These are phyloP conservation scores for Rhyzopertha dominica DNA, from an alignment of 1,140 invertebrate species.

Conservation along the genomic window DNA sequence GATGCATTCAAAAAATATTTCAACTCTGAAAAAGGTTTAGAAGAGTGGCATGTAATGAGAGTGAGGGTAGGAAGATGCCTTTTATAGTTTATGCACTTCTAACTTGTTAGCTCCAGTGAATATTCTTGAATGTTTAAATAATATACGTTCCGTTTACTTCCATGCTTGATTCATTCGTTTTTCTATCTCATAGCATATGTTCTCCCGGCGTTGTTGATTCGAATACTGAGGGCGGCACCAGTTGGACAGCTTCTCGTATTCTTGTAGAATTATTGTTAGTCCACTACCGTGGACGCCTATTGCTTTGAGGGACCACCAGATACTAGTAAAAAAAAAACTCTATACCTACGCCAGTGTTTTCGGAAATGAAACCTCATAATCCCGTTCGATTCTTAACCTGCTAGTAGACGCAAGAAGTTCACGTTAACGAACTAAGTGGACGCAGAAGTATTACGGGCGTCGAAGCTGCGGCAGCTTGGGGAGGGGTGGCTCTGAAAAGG, in stretches of 20 bases:
- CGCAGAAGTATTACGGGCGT: too few species aligned
- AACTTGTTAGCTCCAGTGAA: not conserved
- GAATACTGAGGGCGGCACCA: not conserved
- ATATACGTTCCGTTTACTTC: not conserved
- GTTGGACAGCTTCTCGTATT: conserved; percentile 1
- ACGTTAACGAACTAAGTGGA: too few species aligned
- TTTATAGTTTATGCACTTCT: not conserved
- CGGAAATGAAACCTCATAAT: too few species aligned
- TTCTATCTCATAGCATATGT: not conserved
- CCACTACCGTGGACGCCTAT: too few species aligned
- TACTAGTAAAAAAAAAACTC: too few species aligned
- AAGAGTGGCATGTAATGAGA: conserved; percentile 15
- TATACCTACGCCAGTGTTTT: too few species aligned
- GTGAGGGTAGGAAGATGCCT: conserved; percentile 12
- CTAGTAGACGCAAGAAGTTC: too few species aligned
- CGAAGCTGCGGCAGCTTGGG: too few species aligned
- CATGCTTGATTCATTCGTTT: not conserved
- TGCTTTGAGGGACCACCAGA: too few species aligned
- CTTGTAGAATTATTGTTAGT: conserved; percentile 1
- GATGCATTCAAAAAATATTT: conserved; percentile 19
- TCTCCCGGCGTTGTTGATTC: not conserved
- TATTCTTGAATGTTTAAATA: not conserved
- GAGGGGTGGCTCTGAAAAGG: too few species aligned
- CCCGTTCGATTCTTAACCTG: too few species aligned
- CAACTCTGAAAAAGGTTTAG: conserved; percentile 15